phyloP scores from a whole-genome alignment of 2,797 vertebrate species.

The Antennarius maculatus region DNA sequence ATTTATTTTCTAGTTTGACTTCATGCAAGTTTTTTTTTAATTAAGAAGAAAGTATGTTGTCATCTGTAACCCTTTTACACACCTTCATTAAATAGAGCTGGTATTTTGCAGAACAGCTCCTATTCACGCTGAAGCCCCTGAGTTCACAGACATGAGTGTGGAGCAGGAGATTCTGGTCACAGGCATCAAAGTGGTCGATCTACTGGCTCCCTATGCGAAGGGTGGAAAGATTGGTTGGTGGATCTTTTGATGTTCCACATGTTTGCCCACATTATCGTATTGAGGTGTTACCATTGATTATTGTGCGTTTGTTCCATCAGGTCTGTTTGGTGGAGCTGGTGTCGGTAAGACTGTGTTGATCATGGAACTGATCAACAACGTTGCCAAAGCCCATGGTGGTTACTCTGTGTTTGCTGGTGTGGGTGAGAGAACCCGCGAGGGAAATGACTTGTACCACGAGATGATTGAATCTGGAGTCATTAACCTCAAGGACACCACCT shows the following conservation, averaged over 20 bases:
- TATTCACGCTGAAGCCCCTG: constrained; percentile 96
- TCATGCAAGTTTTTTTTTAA: too few relatives aligned
- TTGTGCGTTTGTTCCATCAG: constrained; percentile 61
- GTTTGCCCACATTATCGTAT: too few relatives aligned
- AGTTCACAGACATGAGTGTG: constrained; percentile 97
- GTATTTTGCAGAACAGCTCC: constrained; percentile 84
- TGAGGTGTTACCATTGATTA: too few relatives aligned
- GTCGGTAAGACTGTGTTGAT: constrained; percentile 97
- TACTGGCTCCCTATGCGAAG: constrained; percentile 96
- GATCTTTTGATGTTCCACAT: too few relatives aligned
- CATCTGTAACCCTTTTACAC: too few relatives aligned
- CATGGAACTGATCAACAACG: constrained; percentile 99
- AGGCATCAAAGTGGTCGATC: constrained; percentile 96
- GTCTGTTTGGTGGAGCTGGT: constrained; percentile 95
- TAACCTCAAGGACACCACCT: constrained; percentile 95
- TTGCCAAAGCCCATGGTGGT: constrained; percentile 97
- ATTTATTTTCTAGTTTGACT: too few relatives aligned
- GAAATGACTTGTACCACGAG: constrained; percentile 97
- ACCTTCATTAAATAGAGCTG: too few relatives aligned
- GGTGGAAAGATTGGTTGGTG: constrained; percentile 93
- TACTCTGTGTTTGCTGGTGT: constrained; percentile 98
- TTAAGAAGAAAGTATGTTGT: too few relatives aligned
- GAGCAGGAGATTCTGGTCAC: constrained; percentile 99
- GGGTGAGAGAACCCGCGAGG: constrained; percentile 95
- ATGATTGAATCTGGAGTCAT: constrained; percentile 99